phyloP scores from a whole-genome alignment of 92 coral and sea anemone genomes.

The Zoanthus gigantus region DNA sequence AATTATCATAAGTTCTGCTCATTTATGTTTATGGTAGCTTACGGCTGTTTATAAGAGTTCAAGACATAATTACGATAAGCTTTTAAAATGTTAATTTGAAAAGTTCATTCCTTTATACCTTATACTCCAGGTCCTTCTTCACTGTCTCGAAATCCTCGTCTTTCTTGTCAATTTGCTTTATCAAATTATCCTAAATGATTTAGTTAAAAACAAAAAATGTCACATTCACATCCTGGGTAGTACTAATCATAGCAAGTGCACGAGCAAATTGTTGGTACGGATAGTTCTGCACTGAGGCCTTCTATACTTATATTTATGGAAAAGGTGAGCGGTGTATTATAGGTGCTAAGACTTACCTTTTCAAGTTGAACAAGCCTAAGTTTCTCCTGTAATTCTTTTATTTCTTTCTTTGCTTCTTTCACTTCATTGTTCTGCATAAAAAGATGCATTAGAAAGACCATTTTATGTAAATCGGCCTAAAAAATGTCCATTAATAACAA shows the following conservation, averaged over 20 bases:
- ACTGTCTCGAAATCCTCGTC: conserved; percentile 53
- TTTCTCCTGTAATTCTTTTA: conserved; percentile 52
- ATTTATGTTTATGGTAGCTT: not conserved
- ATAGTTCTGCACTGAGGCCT: no score
- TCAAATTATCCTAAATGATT: conserved; percentile 33
- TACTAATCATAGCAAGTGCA: not conserved
- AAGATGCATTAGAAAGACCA: not conserved
- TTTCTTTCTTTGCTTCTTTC: conserved; percentile 40
- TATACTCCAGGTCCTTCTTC: conserved; percentile 42
- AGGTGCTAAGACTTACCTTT: not conserved
- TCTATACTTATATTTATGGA: not conserved
- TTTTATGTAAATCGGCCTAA: no score
- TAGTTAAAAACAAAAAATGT: not conserved
- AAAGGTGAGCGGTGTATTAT: not conserved
- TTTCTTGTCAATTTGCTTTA: conserved; percentile 51
- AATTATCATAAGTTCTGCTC: not conserved
- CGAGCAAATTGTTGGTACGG: no score
- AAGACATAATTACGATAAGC: no score
- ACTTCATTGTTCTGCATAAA: conserved; percentile 50
- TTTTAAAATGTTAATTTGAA: not conserved
- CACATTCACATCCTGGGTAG: not conserved
- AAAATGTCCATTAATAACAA: no score
- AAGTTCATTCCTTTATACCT: conserved; percentile 16
- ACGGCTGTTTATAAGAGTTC: no score
- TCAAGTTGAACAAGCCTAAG: conserved; percentile 19